Percentiles rank a stretch among this genome's conserved stretches.
Conservation (phyloP, 2,888 invertebrate species). For the Diaperis boleti region DNA sequence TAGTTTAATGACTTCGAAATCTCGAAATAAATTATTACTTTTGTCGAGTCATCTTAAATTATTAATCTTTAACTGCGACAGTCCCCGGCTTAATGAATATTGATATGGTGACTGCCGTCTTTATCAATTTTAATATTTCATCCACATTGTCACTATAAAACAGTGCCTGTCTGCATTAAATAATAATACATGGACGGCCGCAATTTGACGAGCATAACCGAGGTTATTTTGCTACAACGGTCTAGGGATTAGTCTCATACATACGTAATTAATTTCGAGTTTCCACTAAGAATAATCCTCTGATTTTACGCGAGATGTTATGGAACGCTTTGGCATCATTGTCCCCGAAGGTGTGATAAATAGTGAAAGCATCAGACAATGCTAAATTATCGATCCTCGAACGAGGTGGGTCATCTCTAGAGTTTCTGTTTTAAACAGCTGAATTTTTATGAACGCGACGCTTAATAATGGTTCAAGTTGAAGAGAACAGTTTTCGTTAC, state of each 20-base stretch:
- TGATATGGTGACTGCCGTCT: too few relatives aligned
- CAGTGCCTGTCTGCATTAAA: too few relatives aligned
- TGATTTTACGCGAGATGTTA: conserved; percentile 41
- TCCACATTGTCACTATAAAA: too few relatives aligned
- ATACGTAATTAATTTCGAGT: conserved; percentile 43
- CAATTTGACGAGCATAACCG: conserved; percentile 30
- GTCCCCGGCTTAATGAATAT: conserved; percentile 19
- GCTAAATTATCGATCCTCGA: conserved; percentile 27
- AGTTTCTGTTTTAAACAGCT: conserved; percentile 11
- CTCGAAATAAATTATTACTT: conserved; percentile 21
- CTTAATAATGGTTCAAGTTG: too few relatives aligned
- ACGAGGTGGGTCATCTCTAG: conserved; percentile 15
- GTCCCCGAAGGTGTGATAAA: conserved; percentile 27
- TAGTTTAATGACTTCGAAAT: conserved; percentile 19
- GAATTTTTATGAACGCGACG: conserved; percentile 18
- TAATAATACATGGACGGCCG: conserved; percentile 12
- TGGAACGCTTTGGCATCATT: conserved; percentile 18
- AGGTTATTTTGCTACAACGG: conserved; percentile 38
- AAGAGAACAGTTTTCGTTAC: too few relatives aligned
- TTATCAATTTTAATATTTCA: too few relatives aligned
- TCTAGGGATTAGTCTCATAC: conserved; percentile 36
- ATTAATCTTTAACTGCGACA: conserved; percentile 28
- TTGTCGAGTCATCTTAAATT: conserved; percentile 26
- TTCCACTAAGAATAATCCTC: conserved; percentile 44
- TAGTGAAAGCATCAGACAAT: conserved; percentile 35